These are phyloP conservation scores for Carcharodon carcharias DNA, from an alignment of 2,797 vertebrate genomes.

Conservation along the genomic window DNA sequence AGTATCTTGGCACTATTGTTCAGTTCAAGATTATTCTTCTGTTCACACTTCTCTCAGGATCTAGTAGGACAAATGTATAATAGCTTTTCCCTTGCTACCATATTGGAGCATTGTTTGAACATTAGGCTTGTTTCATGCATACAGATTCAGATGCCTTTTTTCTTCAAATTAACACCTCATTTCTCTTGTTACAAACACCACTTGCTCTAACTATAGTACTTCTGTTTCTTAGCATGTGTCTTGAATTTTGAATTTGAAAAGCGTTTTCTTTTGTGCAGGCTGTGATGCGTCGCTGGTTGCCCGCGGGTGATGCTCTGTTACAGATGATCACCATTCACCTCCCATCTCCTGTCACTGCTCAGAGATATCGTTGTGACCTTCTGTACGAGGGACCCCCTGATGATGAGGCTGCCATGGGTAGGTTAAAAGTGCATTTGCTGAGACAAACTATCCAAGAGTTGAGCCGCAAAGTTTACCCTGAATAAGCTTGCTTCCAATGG, in stretches of 20 bases:
- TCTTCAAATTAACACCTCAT: not conserved
- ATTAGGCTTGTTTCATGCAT: not conserved
- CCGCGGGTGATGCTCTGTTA: slow-evolving; percentile 83
- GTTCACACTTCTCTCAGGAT: not conserved
- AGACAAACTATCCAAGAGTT: not conserved
- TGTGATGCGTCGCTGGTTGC: slow-evolving; percentile 92
- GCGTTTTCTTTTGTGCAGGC: slow-evolving; percentile 50
- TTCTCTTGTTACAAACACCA: too few species aligned
- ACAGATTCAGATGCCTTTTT: not conserved
- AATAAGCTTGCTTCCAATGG: accelerated
- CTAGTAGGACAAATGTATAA: not conserved
- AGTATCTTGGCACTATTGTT: not conserved
- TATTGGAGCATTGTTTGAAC: not conserved
- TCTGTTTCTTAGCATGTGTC: not conserved
- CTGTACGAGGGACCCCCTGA: slow-evolving; percentile 87
- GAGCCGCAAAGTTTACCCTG: not conserved
- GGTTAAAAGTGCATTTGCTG: not conserved
- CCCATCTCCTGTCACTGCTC: slow-evolving; percentile 88
- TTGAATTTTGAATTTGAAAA: not conserved
- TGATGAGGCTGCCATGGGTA: slow-evolving; percentile 90
- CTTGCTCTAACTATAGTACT: not conserved
- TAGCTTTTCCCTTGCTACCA: not conserved
- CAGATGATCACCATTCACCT: slow-evolving; percentile 98
- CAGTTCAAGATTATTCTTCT: not conserved
- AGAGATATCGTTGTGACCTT: slow-evolving; percentile 89